Base-by-base conservation (phyloP, 2,888 invertebrate species). In the Pasiphila rectangulata region DNA sequence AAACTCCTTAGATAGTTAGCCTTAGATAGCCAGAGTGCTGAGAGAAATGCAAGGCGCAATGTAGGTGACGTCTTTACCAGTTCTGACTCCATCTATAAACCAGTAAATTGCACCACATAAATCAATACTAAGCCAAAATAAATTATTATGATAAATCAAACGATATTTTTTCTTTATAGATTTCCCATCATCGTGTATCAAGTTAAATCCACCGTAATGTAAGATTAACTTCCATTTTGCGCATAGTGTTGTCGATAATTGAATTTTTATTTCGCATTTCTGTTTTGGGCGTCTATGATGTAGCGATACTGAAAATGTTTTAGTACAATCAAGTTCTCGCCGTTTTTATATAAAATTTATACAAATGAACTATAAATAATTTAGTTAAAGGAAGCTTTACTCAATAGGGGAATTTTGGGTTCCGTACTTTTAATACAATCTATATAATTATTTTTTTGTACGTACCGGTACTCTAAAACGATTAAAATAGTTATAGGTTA, bases 31-130 rank as follows among this genome's bases (percentile, higher is more conserved):
- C 2, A 77, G 46, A 1, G 56, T 50, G 21, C 61, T 64, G 1
- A 69, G 24, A 0, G 54, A 56, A 1, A 77, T 54, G 27, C 80
- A 78, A 0, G 81, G 81, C 0, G 72, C 64, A 0, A 60, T 57
- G 27, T 65, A 72, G 0, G 77, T 76, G 0, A 79, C 71, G 3
- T 58, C 67, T 42, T 67, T 66, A 0, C 70, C 72, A 1, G 53
- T 56, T 0, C 13, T 10, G 1, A 73, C 54, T 0, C 70, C 73
- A 4, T 59, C 46, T 27, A 68, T 47, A 4, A 79, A 66, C 66
- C 66, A 75, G 1, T 50, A 53, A 2, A 78, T 35, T 0, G 57
- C 71, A 0, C 78, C 78, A 0, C 47, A 4, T 0, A 72, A 16
- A 12, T 72, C 77, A 1, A 24, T 43, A 42, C 70, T 69, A 0